Base-by-base conservation (phyloP, 2,888 invertebrate species). In the Craniophora ligustri region DNA sequence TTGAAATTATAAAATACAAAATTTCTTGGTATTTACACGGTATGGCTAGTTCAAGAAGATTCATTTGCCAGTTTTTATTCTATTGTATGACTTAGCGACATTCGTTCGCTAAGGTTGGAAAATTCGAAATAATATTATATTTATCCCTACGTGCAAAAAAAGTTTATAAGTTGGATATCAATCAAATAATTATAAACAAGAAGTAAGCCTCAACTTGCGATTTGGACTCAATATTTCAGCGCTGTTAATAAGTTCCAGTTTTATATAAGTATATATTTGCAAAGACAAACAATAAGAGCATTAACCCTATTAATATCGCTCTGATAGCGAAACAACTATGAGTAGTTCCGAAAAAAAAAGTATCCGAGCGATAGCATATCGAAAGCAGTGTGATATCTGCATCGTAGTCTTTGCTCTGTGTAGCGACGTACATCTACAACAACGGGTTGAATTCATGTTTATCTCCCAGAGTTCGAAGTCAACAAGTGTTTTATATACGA, bases 301-400 rank as follows among this genome's bases (percentile, higher is more conserved):
- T 50, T 67, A 10, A 28, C 14, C 15, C 28, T 46, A 35, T 68
- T n/a, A 10, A 31, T 61, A 46, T 18, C 26, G 26, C 15, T 31
- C 7, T 5, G 28, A 62, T 45, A 47, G 6, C 21, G 14, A 18
- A 42, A 53, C 41, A 10, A 32, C 18, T 31, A n/a, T n/a, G n/a
- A n/a, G 18, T 34, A 50, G 54, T 63, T 32, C 35, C 28, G 14
- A 63, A 63, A 68, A 59, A n/a, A 47, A 11, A 23, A 26, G 8
- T 48, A 44, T 32, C 15, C 7, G 11, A 44, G 11, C 30, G 69
- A 67, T 55, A 68, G 23, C 47, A 39, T 63, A 63, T 63, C 69
- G 35, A 39, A 26, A 32, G 18, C 21, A 31, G 13, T 34, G 21
- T 45, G 36, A 30, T 36, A 32, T 63, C 42, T 68, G 32, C 6